These are phyloP conservation scores for Andrena bucephala DNA, from an alignment of 2,888 invertebrate genomes.

Conservation along the genomic window DNA sequence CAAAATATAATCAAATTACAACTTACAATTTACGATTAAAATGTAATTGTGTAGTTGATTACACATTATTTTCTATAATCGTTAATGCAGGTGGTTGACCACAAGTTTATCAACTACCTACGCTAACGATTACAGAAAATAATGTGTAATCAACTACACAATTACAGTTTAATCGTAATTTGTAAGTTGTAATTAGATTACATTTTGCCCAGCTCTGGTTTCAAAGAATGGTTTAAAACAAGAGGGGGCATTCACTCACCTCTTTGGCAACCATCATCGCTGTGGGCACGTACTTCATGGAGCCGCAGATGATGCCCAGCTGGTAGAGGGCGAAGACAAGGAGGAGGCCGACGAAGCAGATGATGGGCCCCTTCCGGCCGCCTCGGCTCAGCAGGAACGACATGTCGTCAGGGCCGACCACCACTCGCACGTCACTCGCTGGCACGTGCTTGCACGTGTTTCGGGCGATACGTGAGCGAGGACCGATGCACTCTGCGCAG, in stretches of 20 bases:
- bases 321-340: slow-evolving; percentile 84
- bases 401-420: slow-evolving; percentile 73
- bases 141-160: no score
- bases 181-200: no score
- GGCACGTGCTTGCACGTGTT: slow-evolving; percentile 43
- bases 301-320: slow-evolving; percentile 84
- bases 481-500: slow-evolving; percentile 14
- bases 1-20: no score
- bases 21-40: no score
- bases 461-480: slow-evolving; percentile 22
- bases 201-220: no score
- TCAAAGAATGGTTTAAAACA: not conserved
- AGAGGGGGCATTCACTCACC: slow-evolving; percentile 73
- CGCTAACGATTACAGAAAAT: no score
- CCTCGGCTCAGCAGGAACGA: slow-evolving; percentile 83
- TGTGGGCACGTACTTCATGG: slow-evolving; percentile 77
- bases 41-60: no score
- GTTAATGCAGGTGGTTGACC: no score
- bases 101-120: no score
- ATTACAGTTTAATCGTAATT: no score
- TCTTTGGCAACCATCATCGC: slow-evolving; percentile 85
- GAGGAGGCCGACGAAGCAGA: slow-evolving; percentile 83
- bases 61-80: no score
- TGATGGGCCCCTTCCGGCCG: slow-evolving; percentile 83
- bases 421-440: slow-evolving; percentile 29